A percentile compares a stretch with the other conserved stretches of the same genome.
Evolutionary conservation across 2,888 invertebrate species (phyloP).

Genomic region (Scelioninae gen. 1): DNA sequence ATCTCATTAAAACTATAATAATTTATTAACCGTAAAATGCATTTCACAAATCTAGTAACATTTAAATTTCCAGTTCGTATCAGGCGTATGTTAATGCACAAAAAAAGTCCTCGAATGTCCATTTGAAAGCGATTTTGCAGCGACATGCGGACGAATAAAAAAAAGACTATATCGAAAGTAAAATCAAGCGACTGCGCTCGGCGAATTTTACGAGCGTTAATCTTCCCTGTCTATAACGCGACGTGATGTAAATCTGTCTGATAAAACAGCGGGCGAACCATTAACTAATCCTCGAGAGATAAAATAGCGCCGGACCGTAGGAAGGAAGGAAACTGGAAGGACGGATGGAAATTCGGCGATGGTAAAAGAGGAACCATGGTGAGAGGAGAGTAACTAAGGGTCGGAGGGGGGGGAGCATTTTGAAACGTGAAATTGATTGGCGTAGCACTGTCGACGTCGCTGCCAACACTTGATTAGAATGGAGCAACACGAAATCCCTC

Average conservation of each 20-base stretch:
- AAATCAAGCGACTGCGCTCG: conserved; percentile 42
- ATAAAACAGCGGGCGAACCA: conserved; percentile 82
- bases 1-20: too few species aligned
- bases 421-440: too few species aligned
- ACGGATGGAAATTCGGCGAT: too few species aligned
- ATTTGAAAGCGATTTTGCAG: conserved; percentile 45
- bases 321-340: too few species aligned
- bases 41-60: conserved; percentile 12
- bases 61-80: conserved; percentile 33
- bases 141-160: conserved; percentile 18
- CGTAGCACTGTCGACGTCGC: too few species aligned
- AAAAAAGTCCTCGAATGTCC: conserved; percentile 33
- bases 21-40: too few species aligned
- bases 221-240: conserved; percentile 53
- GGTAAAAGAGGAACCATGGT: too few species aligned
- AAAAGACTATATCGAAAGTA: conserved; percentile 43
- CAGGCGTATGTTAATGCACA: conserved; percentile 34
- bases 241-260: conserved; percentile 81
- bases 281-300: too few species aligned
- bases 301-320: too few species aligned
- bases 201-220: conserved; percentile 56
- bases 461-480: too few species aligned
- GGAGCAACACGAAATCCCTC: conserved; percentile 84
- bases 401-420: too few species aligned
- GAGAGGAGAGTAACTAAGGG: too few species aligned